phyloP scores from a whole-genome alignment of 2,797 vertebrate genomes.

The Pipistrellus pipistrellus region DNA sequence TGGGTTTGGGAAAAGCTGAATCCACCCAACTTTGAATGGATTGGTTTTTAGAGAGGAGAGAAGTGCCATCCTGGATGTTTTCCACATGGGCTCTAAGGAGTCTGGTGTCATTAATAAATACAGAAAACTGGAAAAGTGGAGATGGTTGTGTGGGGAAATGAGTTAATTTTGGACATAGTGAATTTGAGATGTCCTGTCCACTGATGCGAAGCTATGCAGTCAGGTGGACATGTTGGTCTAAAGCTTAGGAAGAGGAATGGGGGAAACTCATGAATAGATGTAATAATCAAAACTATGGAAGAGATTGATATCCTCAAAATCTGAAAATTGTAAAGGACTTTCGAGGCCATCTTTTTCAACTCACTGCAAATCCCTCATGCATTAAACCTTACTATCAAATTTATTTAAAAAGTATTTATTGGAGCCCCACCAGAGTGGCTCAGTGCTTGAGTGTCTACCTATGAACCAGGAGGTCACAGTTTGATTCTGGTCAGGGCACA shows the following conservation, averaged over 20 bases:
- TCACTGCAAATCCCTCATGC: background rate
- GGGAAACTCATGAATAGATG: background rate
- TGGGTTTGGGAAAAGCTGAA: background rate
- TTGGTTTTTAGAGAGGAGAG: conserved; percentile 16
- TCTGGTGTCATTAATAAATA: background rate
- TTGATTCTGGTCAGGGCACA: no score
- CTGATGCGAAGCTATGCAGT: background rate
- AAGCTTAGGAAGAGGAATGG: background rate
- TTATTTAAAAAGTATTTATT: background rate
- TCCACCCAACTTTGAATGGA: background rate
- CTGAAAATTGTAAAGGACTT: conserved; percentile 25
- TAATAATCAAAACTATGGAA: conserved; percentile 8
- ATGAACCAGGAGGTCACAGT: no score
- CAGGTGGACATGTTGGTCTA: conserved; percentile 19
- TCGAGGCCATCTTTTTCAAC: conserved; percentile 12
- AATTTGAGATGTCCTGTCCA: background rate
- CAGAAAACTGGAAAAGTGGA: background rate
- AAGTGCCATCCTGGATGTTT: background rate
- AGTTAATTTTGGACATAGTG: background rate
- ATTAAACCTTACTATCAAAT: background rate
- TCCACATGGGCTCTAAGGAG: background rate
- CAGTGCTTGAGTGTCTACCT: no score
- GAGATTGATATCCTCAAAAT: conserved; percentile 4
- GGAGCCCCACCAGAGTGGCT: no score
- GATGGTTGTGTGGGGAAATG: background rate